Percentiles rank a stretch among this genome's conserved stretches.
phyloP scores from a whole-genome alignment of 2,113 vertebrate species.

The Sisor rabdophorus region DNA sequence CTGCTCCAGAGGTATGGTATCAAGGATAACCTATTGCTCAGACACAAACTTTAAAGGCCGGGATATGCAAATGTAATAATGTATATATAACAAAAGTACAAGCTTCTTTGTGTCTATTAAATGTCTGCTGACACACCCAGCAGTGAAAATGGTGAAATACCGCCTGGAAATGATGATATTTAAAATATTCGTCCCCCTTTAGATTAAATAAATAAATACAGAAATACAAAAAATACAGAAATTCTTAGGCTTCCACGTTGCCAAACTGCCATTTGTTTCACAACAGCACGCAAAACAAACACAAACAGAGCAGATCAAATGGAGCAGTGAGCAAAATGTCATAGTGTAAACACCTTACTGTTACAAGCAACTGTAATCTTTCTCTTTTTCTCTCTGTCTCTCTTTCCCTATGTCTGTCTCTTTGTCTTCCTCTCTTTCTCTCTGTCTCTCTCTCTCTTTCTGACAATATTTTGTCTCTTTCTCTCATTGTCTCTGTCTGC shows the following conservation, averaged over 20 bases:
- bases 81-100: too few species aligned
- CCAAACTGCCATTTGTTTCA: conserved; percentile 35
- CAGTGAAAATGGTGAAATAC: neutral
- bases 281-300: conserved; percentile 7
- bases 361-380: neutral
- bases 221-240: neutral
- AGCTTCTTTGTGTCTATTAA: too few species aligned
- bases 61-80: too few species aligned
- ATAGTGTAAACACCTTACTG: neutral
- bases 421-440: too few species aligned
- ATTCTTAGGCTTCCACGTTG: neutral
- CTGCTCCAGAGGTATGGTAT: too few species aligned
- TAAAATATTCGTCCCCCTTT: neutral
- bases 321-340: conserved; percentile 3
- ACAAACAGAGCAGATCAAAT: neutral
- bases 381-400: neutral
- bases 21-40: too few species aligned
- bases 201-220: neutral
- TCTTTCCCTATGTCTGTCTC: too few species aligned
- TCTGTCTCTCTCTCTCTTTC: too few species aligned
- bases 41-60: too few species aligned
- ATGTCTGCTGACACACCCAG: neutral
- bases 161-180: neutral
- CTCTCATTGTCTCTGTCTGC: neutral
- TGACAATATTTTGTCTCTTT: too few species aligned